Base-by-base conservation (phyloP, 2,888 invertebrate genomes). In the Schizaphis graminum region DNA sequence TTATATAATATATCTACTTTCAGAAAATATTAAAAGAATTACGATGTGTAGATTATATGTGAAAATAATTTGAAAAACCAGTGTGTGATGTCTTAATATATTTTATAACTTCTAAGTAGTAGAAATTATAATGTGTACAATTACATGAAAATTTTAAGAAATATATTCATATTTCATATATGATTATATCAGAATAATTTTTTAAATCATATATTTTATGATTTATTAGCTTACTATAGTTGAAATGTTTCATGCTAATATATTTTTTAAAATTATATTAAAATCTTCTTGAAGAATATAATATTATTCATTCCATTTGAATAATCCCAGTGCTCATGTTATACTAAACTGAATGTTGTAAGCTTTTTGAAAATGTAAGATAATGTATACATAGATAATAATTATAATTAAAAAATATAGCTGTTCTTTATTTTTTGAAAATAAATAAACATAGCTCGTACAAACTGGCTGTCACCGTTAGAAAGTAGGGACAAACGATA, bases 401-500 rank as follows among this genome's bases (percentile, higher is more conserved):
- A 53, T 16, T 16, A 53, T 21, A 77, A 61, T 16, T 44, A 8
- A n/a, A 91, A 84, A 53, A 84, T 13, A 53, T 8, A 16, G 10
- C 16, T 21, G 16, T 53, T 53, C 28, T 28, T 41, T 24, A 53
- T 56, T 28, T 44, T 56, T 2, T 13, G 49, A 7, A 56, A 91
- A 91, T 57, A 91, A 84, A 91, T 56, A 85, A 91, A 56, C 53
- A 41, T 85, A 41, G 56, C 8, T 41, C 53, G 28, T 84, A 56
- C 91, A 11, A 86, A 53, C 57, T 85, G 91, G 53, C 57, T 57
- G 91, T 85, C 85, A n/a, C 21, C n/a, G 53, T 56, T 41, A 28
- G 21, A n/a, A 67, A 24, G 28, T 41, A 35, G 77, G 77, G 35
- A 67, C 16, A 35, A 7, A 57, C 57, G 57, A 86, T 85, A 91